Percentiles rank a stretch among this genome's conserved stretches.
phyloP scores from a whole-genome alignment of 2,888 invertebrate species.

The Steromphala cineraria region DNA sequence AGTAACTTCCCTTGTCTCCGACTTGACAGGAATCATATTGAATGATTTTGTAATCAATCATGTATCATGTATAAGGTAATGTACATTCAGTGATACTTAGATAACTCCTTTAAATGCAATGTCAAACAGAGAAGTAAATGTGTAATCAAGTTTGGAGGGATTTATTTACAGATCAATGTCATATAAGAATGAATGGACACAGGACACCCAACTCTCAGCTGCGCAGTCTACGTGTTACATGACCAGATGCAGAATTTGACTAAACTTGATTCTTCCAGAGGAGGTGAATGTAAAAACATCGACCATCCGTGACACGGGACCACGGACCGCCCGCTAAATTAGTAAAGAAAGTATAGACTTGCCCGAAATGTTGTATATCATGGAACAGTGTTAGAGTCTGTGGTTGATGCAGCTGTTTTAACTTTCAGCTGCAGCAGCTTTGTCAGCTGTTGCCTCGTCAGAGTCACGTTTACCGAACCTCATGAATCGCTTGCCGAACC shows the following conservation, averaged over 20 bases:
- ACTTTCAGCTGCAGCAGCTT: neutral
- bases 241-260: neutral
- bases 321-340: neutral
- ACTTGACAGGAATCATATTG: too few species aligned
- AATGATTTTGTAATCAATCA: too few species aligned
- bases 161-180: constrained; percentile 20
- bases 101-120: neutral
- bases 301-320: neutral
- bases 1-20: too few species aligned
- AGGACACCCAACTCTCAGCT: neutral
- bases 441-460: constrained; percentile 18
- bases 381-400: neutral
- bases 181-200: neutral
- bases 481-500: constrained; percentile 53
- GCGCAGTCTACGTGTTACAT: neutral
- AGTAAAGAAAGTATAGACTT: neutral
- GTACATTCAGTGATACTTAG: neutral
- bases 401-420: neutral
- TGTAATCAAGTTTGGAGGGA: constrained; percentile 14
- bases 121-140: neutral
- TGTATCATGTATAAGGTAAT: neutral
- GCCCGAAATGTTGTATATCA: neutral
- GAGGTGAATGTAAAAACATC: neutral
- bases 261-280: neutral
- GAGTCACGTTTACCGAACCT: constrained; percentile 40